Base-by-base conservation (phyloP, 2,888 invertebrate species). In the Tachina fera region DNA sequence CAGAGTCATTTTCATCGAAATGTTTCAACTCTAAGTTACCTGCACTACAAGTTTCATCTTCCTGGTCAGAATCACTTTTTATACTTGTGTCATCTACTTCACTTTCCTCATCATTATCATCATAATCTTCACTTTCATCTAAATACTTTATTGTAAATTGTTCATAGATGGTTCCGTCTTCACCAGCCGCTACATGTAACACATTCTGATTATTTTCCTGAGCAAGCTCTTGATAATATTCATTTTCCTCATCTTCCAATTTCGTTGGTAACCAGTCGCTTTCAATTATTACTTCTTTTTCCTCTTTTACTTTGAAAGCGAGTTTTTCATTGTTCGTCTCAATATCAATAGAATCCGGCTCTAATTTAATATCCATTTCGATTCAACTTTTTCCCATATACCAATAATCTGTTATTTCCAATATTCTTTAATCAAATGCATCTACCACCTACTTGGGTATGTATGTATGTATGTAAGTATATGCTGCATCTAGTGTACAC, bases 201-300 rank as follows among this genome's bases (percentile, higher is more conserved):
- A 11, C 9, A 45, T 56, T 22, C 8, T 61, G 61, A 10, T 10
- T 49, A 14, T 14, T 19, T 13, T 67, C 56, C 31, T 31, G 16
- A 10, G 11, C 3, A 47, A 45, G 56, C 13, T 78, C 78, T 19
- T 61, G 70, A 45, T 76, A 76, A 31, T 76, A 81, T n/a, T 71
- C 70, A 49, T 61, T 51, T 56, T 67, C 83, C 49, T 67, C 83
- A 60, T 74, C 78, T 39, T 49, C 60, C 39, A 47, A 61, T 61
- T 74, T 74, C 5, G 10, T 19, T 16, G 53, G 63, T 13, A 22
- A 0, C 83, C 78, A 83, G 3, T 72, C 72, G 13, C 13, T 47
- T 5, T 76, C 76, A 45, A 80, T 80, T 56, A 84, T 31, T 1
- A 80, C 13, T 16, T 84, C 76, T 1, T 60, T n/a, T 60, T 84